Evolutionary conservation across 2,113 vertebrate species (phyloP).

Genomic region (Heterotis niloticus): DNA sequence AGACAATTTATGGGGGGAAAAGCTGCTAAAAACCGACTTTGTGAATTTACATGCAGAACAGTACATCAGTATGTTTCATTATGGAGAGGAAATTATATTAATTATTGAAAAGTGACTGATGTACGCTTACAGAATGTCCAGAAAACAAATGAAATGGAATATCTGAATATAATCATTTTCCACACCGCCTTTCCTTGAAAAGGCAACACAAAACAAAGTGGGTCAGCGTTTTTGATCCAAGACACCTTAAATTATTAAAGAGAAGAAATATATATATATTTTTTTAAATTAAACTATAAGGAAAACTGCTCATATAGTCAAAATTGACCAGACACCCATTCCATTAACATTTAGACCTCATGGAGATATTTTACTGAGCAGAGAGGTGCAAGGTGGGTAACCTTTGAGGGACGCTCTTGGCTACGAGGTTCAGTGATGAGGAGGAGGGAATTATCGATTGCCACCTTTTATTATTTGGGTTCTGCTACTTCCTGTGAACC

Average conservation of each 20-base stretch:
- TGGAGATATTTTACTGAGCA: conserved; percentile 14
- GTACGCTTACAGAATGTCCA: neutral
- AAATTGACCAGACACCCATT: conserved; percentile 1
- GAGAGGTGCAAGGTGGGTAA: neutral
- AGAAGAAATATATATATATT: conserved; percentile 14
- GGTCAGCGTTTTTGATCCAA: neutral
- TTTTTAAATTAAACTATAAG: conserved; percentile 21
- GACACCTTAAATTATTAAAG: conserved; percentile 18
- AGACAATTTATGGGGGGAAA: neutral
- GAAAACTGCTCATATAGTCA: conserved; percentile 23
- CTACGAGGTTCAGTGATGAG: neutral
- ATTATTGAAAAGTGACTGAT: neutral
- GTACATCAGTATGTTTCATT: too few species aligned
- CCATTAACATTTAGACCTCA: conserved; percentile 31
- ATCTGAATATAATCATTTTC: neutral
- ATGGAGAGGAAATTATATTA: neutral
- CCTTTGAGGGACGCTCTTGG: neutral
- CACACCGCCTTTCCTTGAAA: neutral
- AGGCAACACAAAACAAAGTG: neutral
- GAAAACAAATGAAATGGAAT: neutral
- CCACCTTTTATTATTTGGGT: conserved; percentile 27
- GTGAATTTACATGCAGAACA: neutral
- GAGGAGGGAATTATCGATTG: conserved; percentile 18
- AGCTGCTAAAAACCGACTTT: neutral
- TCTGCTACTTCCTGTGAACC: conserved; percentile 19